phyloP scores from a whole-genome alignment of 2,888 invertebrate species.

The Tubulanus polymorphus region DNA sequence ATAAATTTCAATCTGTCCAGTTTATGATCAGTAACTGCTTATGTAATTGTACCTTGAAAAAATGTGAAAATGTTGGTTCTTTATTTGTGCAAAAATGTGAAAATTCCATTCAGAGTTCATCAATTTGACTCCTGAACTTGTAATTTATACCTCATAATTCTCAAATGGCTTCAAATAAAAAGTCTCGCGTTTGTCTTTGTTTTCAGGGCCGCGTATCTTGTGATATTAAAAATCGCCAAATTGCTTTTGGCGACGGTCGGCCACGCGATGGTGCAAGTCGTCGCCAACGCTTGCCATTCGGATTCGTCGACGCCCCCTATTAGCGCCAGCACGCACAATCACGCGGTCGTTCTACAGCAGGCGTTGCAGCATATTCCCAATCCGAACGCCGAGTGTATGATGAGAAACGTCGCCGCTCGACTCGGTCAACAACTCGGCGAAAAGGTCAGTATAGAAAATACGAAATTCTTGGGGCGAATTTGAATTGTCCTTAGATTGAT shows the following conservation, averaged over 20 bases:
- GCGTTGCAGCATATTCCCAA: constrained; percentile 80
- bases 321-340: constrained; percentile 51
- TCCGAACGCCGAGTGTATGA: constrained; percentile 76
- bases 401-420: constrained; percentile 78
- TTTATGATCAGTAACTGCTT: no score
- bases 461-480: no score
- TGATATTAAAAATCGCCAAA: constrained; percentile 83
- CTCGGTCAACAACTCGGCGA: constrained; percentile 77
- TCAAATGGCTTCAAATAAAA: no score
- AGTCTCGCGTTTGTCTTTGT: no score
- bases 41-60: no score
- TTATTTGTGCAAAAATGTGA: no score
- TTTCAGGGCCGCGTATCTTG: constrained; percentile 75
- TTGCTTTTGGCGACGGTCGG: constrained; percentile 82
- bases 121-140: no score
- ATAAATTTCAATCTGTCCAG: no score
- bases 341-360: constrained; percentile 66
- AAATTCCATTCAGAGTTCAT: no score
- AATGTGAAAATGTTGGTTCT: no score
- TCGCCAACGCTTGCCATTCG: constrained; percentile 60
- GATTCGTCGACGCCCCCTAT: constrained; percentile 57
- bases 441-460: constrained; percentile 58
- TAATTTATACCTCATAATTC: no score
- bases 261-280: constrained; percentile 58
- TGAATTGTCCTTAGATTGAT: no score